phyloP scores from a whole-genome alignment of 2,888 invertebrate genomes.

The Operophtera brumata region DNA sequence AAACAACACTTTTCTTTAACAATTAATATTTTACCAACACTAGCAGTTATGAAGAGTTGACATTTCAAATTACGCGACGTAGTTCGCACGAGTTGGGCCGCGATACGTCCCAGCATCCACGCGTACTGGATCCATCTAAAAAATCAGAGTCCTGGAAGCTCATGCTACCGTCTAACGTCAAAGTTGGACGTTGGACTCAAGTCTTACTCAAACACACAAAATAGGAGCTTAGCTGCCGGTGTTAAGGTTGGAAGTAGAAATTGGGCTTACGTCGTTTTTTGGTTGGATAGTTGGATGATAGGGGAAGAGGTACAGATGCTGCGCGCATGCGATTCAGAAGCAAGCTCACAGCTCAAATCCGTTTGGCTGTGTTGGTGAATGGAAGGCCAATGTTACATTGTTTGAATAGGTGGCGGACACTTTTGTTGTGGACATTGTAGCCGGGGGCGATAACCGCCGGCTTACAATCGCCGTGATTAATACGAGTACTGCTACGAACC shows the following conservation, averaged over 20 bases:
- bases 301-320: slow-evolving; percentile 75
- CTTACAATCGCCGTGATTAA: slow-evolving; percentile 57
- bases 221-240: fast-evolving
- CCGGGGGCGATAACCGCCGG: slow-evolving; percentile 49
- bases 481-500: slow-evolving; percentile 43
- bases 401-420: slow-evolving; percentile 62
- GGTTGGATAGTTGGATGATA: slow-evolving; percentile 45
- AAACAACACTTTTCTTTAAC: slow-evolving; percentile 40
- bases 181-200: slow-evolving; percentile 34
- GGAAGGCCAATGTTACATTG: slow-evolving; percentile 55
- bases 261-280: slow-evolving; percentile 34
- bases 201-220: not conserved
- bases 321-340: slow-evolving; percentile 71
- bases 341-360: slow-evolving; percentile 42
- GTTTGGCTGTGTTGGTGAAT: slow-evolving; percentile 48
- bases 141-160: slow-evolving; percentile 74
- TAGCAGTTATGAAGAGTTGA: slow-evolving; percentile 11
- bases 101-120: slow-evolving; percentile 63
- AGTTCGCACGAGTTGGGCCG: slow-evolving; percentile 27
- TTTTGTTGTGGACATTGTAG: slow-evolving; percentile 65
- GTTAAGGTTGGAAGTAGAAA: slow-evolving; percentile 28
- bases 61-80: slow-evolving; percentile 29
- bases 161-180: slow-evolving; percentile 64
- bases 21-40: slow-evolving; percentile 40
- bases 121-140: slow-evolving; percentile 72